Base-by-base conservation (phyloP, 2,888 invertebrate species). In the Ectemnius cavifrons region DNA sequence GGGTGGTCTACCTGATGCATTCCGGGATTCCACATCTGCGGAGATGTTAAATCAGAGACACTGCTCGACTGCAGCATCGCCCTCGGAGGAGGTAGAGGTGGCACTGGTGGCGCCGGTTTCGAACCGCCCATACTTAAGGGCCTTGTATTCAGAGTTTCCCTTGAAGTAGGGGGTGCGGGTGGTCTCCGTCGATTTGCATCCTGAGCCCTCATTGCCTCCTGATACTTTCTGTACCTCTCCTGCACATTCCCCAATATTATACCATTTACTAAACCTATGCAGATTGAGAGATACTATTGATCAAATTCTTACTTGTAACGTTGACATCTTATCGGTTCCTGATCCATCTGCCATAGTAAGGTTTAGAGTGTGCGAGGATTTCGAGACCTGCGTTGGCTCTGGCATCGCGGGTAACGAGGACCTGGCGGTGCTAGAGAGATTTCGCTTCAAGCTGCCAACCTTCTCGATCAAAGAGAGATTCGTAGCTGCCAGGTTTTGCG, bases 1-100 rank as follows among this genome's bases (percentile, higher is more conserved):
- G 37, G 37, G 37, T 37, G 37, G 37, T 37, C 8, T 89, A 94
- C 94, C 92, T 94, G 94, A 82, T 94, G 93, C 91, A 94, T 92
- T 56, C 87, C 87, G 1, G 85, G 79, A 73, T 87, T 86, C 90
- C 90, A 90, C 78, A 87, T 79, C 8, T 85, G 87, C 8, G 86
- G 78, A 6, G 89, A 75, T 3, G 87, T 85, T 52, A 91, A 83
- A 76, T 91, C 91, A 77, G 89, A 89, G 2, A 91, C 91, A 74
- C 91, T 91, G 2, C 89, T 78, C 0, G 91, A 90, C 70, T 90
- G 90, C 66, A 88, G 82, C 87, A 91, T 90, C 8, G 80, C 82
- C 75, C 89, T 85, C 1, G 86, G 84, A 8, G 87, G 85, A 2
- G 87, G 85, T 27, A 87, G 85, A 8, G 87, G 84, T 14, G 83